phyloP scores from a whole-genome alignment of 2,888 invertebrate genomes.

The Diarsia rubi region DNA sequence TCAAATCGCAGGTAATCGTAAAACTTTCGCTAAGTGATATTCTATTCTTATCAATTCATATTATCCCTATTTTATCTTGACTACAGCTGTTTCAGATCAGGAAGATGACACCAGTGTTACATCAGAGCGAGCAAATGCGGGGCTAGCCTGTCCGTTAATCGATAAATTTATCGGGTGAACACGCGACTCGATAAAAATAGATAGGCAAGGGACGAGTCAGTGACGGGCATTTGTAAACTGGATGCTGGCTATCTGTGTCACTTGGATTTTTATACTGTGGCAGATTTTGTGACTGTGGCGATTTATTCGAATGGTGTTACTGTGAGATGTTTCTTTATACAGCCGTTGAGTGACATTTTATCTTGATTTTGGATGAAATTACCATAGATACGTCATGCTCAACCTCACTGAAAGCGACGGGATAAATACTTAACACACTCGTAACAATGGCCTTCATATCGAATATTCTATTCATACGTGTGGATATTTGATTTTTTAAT shows the following conservation, averaged over 20 bases:
- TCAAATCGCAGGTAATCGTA: too few relatives aligned
- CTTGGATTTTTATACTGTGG: conserved; percentile 30
- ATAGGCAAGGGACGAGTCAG: conserved; percentile 40
- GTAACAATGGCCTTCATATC: background rate
- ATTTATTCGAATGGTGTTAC: conserved; percentile 12
- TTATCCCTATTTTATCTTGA: background rate
- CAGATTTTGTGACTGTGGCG: conserved; percentile 28
- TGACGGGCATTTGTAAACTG: conserved; percentile 41
- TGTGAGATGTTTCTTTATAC: background rate
- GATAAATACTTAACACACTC: background rate
- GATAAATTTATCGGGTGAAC: conserved; percentile 68
- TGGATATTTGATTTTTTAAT: background rate
- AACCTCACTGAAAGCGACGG: background rate
- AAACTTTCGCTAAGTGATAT: background rate
- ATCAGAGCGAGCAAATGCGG: conserved; percentile 56
- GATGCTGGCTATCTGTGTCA: conserved; percentile 51
- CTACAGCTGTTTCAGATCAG: conserved; percentile 28
- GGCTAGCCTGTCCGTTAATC: conserved; percentile 60
- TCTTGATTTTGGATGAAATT: background rate
- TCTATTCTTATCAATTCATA: background rate
- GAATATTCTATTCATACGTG: background rate
- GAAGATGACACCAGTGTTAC: conserved; percentile 47
- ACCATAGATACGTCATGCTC: background rate
- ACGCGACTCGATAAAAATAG: conserved; percentile 66
- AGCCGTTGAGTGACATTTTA: background rate